Conservation (phyloP, 2,113 vertebrate genomes). For the Oncorhynchus masou region DNA sequence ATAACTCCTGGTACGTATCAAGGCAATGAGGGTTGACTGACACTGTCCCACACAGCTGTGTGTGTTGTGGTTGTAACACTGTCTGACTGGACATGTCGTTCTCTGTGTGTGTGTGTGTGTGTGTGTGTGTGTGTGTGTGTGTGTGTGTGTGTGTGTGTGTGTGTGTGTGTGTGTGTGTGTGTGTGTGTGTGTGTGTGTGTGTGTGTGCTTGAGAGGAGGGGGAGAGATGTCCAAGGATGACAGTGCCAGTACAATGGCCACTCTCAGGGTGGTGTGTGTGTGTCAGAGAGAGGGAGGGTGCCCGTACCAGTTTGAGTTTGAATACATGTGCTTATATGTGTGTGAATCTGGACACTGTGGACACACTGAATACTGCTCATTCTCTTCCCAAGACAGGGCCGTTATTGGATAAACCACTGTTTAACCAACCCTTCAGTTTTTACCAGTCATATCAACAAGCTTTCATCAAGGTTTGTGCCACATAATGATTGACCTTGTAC, state of each 20-base stretch:
- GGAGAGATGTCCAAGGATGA: not conserved
- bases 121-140: not conserved
- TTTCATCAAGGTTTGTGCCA: too few species aligned
- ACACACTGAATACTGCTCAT: too few species aligned
- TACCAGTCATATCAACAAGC: too few species aligned
- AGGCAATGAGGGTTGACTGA: not conserved
- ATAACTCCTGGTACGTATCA: not conserved
- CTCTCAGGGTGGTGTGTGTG: not conserved
- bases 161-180: not conserved
- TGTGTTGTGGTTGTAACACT: not conserved
- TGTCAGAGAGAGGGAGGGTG: not conserved
- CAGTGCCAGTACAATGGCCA: too few species aligned
- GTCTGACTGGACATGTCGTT: not conserved
- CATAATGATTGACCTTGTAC: too few species aligned
- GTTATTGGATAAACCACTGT: too few species aligned
- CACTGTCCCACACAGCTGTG: conserved; percentile 3
- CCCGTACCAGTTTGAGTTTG: not conserved
- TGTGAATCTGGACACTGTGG: not conserved
- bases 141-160: not conserved
- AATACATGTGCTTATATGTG: not conserved
- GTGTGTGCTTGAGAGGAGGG: not conserved
- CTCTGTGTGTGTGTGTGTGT: not conserved
- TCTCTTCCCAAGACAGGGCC: too few species aligned
- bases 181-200: not conserved
- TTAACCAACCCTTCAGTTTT: too few species aligned